phyloP scores from a whole-genome alignment of 2,888 invertebrate genomes.

The Hydraecia micacea region DNA sequence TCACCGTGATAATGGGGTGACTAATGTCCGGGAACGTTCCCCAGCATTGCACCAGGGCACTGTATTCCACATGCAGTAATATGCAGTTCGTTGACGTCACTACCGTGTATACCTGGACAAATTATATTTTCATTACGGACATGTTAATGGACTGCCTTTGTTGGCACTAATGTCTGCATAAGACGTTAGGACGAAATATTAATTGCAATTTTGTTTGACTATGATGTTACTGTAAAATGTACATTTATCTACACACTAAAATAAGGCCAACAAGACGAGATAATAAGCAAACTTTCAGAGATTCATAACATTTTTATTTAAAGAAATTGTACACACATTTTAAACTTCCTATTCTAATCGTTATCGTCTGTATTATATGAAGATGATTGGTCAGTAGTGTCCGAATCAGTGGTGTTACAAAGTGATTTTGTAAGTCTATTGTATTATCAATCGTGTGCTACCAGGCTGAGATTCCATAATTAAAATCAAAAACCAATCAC shows the following conservation, averaged over 20 bases:
- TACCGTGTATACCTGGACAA: slow-evolving; percentile 85
- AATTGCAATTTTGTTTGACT: slow-evolving; percentile 8
- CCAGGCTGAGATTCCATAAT: too few relatives aligned
- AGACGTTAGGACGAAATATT: background rate
- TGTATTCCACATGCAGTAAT: slow-evolving; percentile 87
- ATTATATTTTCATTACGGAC: slow-evolving; percentile 53
- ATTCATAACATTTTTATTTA: background rate
- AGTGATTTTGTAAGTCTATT: too few relatives aligned
- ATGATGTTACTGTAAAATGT: background rate
- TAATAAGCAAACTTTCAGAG: background rate
- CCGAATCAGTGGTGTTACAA: too few relatives aligned
- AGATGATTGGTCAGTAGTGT: too few relatives aligned
- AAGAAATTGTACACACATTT: background rate
- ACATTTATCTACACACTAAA: background rate
- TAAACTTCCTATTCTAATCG: background rate
- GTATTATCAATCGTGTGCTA: too few relatives aligned
- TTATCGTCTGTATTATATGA: too few relatives aligned
- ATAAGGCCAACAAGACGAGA: background rate
- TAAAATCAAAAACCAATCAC: too few relatives aligned
- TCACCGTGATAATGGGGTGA: slow-evolving; percentile 82
- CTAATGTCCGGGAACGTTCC: slow-evolving; percentile 87
- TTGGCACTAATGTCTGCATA: slow-evolving; percentile 1
- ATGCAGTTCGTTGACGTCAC: slow-evolving; percentile 89
- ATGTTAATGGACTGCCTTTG: slow-evolving; percentile 14
- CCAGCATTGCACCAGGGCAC: slow-evolving; percentile 85